These are phyloP conservation scores for Myotis brandtii DNA, from an alignment of 2,113 vertebrate species.

Conservation along the genomic window DNA sequence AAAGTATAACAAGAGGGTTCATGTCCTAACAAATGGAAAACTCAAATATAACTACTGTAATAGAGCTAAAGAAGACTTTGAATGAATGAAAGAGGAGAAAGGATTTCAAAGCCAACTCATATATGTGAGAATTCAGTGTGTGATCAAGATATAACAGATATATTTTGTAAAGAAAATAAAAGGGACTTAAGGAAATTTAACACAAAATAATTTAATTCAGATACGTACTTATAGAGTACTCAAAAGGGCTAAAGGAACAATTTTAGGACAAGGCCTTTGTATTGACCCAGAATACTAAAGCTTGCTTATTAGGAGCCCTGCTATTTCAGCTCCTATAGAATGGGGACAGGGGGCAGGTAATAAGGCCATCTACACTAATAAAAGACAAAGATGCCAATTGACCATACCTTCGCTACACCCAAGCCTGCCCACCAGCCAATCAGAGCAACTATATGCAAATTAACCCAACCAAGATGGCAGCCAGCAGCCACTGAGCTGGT, in stretches of 20 bases:
- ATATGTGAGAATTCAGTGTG: not conserved
- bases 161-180: constrained; percentile 19
- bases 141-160: not conserved
- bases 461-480: no score
- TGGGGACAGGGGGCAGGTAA: not conserved
- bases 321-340: not conserved
- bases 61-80: not conserved
- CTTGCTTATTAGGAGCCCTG: not conserved
- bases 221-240: not conserved
- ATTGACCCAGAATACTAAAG: not conserved
- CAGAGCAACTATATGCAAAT: no score
- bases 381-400: no score
- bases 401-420: no score
- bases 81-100: not conserved
- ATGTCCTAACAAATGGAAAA: not conserved
- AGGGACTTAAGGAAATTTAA: no score
- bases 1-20: not conserved
- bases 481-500: no score
- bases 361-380: not conserved
- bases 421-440: no score
- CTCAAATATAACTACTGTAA: not conserved
- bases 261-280: not conserved
- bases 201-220: not conserved
- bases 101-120: not conserved
- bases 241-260: not conserved